These are phyloP conservation scores for Egretta garzetta DNA, from an alignment of 2,113 vertebrate genomes.

Conservation along the genomic window DNA sequence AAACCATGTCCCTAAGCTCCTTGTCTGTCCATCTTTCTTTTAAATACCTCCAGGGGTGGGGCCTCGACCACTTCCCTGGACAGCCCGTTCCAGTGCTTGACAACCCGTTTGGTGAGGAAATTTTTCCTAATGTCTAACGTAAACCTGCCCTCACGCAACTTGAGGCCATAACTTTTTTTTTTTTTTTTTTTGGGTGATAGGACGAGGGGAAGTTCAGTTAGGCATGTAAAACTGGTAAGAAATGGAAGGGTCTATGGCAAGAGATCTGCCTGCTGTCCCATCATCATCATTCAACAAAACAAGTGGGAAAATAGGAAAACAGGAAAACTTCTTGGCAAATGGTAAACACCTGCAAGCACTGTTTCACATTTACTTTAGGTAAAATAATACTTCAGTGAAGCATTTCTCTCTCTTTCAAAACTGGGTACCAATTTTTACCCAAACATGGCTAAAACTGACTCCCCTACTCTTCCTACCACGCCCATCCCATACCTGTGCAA, in stretches of 20 bases:
- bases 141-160: too few species aligned
- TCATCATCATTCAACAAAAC: background rate
- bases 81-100: too few species aligned
- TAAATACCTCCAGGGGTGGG: too few species aligned
- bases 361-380: background rate
- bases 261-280: background rate
- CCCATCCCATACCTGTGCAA: background rate
- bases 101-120: too few species aligned
- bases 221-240: fast-evolving
- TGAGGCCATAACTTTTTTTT: too few species aligned
- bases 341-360: background rate
- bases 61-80: too few species aligned
- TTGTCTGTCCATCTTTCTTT: too few species aligned
- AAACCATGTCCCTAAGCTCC: too few species aligned
- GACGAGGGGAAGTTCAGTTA: background rate
- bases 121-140: too few species aligned
- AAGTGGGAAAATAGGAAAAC: background rate
- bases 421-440: background rate
- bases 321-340: background rate
- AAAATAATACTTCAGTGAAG: background rate
- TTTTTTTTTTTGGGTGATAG: too few species aligned
- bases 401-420: background rate
- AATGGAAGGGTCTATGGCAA: background rate
- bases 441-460: background rate
- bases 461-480: background rate